Conservation (phyloP, 2,113 vertebrate species). For the Engraulis encrasicolus region DNA sequence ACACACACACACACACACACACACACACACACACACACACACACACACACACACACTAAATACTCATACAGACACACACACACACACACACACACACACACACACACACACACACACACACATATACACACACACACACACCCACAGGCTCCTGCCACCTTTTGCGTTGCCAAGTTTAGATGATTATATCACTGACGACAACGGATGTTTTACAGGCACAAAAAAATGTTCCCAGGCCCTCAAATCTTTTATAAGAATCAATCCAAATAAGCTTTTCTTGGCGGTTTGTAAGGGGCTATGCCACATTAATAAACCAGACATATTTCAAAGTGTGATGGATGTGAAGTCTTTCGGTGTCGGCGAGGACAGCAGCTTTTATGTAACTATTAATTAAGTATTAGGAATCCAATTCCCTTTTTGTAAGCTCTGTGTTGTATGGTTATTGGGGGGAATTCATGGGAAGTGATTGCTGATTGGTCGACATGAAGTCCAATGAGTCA, state of each 20-base stretch:
- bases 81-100: too few relatives aligned
- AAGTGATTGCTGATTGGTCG: not conserved
- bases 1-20: too few relatives aligned
- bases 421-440: not conserved
- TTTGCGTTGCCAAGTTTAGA: too few relatives aligned
- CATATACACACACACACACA: too few relatives aligned
- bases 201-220: not conserved
- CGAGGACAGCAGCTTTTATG: not conserved
- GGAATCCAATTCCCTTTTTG: not conserved
- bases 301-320: not conserved
- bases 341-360: not conserved
- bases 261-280: not conserved
- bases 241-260: not conserved
- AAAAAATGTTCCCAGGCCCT: not conserved
- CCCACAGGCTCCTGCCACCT: too few relatives aligned
- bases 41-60: too few relatives aligned
- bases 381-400: not conserved
- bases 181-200: not conserved
- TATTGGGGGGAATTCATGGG: not conserved
- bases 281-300: not conserved
- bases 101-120: too few relatives aligned
- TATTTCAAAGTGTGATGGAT: not conserved
- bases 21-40: too few relatives aligned
- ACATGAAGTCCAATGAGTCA: not conserved
- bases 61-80: too few relatives aligned